Base-by-base conservation (phyloP, 2,888 invertebrate genomes). In the Euphydryas editha region DNA sequence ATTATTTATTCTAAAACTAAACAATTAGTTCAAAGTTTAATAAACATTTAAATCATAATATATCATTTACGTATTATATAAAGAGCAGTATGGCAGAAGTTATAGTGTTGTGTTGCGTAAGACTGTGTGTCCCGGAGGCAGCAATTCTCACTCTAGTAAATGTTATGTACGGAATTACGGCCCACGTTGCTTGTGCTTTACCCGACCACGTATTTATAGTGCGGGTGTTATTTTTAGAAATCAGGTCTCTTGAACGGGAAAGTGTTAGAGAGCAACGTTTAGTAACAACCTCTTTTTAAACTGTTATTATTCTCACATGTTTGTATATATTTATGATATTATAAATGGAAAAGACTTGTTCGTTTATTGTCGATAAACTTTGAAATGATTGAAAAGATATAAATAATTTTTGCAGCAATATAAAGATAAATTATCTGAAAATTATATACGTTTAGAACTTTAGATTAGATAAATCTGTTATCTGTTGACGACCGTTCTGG, bases 81-180 rank as follows among this genome's bases (percentile, higher is more conserved):
- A 17, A 54, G 36, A 17, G 24, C 6, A 59, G 36, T 57, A 15
- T 39, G 30, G 54, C 39, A 36, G 54, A 78, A 49, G 47, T 51
- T 8, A 15, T 3, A 20, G 49, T 21, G 77, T 81, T 20, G 55
- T 42, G 72, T 86, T 88, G 83, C 84, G 85, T 84, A 85, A 86
- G 74, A 72, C 78, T 74, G 76, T 77, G 79, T 86, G 80, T 88
- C 88, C 88, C 79, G 83, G 75, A 83, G 88, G 87, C 84, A 81
- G 78, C 85, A 85, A 83, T 89, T 90, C 87, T 85, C 88, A 88
- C 88, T 88, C 82, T 82, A 78, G 82, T 82, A 76, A 80, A 79
- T 84, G 82, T 81, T 82, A 80, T 78, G 81, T 72, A 75, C 73
- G 75, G 80, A 77, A 83, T 84, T 81, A 83, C 82, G 80, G 78